Evolutionary conservation across 2,113 vertebrate species (phyloP).

Genomic region (Gallinago media): DNA sequence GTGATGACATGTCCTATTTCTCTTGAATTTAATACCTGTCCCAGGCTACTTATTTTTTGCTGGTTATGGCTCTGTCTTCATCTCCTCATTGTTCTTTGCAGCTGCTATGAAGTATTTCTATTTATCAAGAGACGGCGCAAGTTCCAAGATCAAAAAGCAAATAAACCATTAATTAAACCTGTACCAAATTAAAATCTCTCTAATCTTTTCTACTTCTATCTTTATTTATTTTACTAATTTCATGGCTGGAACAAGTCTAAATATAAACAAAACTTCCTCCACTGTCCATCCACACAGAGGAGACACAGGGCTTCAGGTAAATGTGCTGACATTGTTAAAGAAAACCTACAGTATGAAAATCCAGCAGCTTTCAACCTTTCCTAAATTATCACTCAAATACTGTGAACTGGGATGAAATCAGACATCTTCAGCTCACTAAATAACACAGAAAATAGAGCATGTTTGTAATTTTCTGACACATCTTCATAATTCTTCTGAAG

Average conservation of each 20-base stretch:
- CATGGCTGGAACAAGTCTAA: constrained; percentile 41
- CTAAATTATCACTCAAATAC: neutral
- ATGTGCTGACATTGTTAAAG: neutral
- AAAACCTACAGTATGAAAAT: neutral
- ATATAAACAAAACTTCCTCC: constrained; percentile 16
- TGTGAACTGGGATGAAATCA: neutral
- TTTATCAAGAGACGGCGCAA: neutral
- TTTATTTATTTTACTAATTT: constrained; percentile 61
- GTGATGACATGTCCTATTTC: neutral
- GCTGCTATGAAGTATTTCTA: neutral
- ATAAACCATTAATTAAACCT: constrained; percentile 33
- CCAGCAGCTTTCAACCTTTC: neutral
- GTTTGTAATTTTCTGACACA: neutral
- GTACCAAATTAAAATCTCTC: constrained; percentile 23
- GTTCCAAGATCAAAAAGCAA: constrained; percentile 44
- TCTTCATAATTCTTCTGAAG: neutral
- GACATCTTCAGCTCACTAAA: neutral
- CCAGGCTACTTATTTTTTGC: neutral
- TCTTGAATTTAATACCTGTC: neutral
- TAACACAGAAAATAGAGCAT: neutral
- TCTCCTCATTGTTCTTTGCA: neutral
- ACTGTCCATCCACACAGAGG: neutral
- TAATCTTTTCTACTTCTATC: constrained; percentile 50
- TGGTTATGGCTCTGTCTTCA: neutral
- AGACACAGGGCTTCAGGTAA: neutral